Evolutionary conservation across 1,140 invertebrate genomes (phyloP), one percentile per base, ranked within the genome.

Genomic region (Ceratina calcarata): DNA sequence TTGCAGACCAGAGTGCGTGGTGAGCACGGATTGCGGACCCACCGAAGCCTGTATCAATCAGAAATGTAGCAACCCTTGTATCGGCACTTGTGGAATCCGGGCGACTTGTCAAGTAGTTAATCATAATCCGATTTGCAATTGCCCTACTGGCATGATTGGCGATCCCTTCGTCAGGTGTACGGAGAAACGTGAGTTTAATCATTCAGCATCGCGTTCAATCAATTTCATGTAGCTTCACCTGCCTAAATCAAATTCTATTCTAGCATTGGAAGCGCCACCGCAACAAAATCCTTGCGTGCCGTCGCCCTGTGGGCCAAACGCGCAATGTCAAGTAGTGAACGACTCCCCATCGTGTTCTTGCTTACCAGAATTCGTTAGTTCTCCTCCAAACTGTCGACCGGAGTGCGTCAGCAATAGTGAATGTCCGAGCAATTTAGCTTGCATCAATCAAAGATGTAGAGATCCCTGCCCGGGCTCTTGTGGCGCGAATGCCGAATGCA

Each of bases 1-100:
- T 66, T 96, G 95, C 86, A 90, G 95, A 89, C 95, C 95, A 3
- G 95, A 96, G 91, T 96, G 96, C 91, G 93, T 94, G 24, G 93
- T 94, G 1, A 95, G 95, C 86, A 91, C 94, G 18, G 95, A 96
- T 90, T 96, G 95, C 90, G 85, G 93, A 69, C 87, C 93, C 22
- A 94, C 95, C 84, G 93, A 93, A 81, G 95, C 95, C 27, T 96
- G 95, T 85, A 94, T 94, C 68, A 95, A 95, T 87, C 94, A 95
- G 78, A 96, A 95, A 91, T 96, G 96, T 89, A 92, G 94, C 3
- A 93, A 96, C 89, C 96, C 96, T 45, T 96, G 96, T 88, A 92
- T 93, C 24, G 95, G 95, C 72, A 93, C 96, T 95, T 67, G 91
- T 94, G 66, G 94, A 94, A 86, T 95, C 96, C 94, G 32, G 96